These are phyloP conservation scores for Boulengeromyrus knoepffleri DNA, from an alignment of 2,113 vertebrate genomes.

Conservation along the genomic window DNA sequence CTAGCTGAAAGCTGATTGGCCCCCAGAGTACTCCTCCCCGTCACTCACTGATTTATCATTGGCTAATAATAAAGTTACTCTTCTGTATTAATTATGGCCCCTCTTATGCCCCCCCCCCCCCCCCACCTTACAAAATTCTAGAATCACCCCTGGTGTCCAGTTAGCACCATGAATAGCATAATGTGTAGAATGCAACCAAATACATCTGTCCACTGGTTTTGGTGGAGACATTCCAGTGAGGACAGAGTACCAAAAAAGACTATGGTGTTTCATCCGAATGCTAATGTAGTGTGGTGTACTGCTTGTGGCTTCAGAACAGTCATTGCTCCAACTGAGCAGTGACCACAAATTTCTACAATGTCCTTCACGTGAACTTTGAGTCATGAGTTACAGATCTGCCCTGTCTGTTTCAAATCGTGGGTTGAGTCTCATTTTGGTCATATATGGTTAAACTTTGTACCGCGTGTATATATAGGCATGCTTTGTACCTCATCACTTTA, in stretches of 20 bases:
- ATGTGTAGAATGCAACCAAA: not conserved
- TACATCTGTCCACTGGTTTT: not conserved
- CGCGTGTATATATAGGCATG: not conserved
- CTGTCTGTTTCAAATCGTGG: not conserved
- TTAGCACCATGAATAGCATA: not conserved
- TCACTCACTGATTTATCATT: not conserved
- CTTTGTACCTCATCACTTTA: conserved; percentile 18
- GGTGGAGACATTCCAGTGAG: not conserved
- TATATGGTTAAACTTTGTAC: not conserved
- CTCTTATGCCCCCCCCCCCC: not conserved
- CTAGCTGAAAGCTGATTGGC: not conserved
- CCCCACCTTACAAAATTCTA: not conserved
- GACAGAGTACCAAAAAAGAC: not conserved
- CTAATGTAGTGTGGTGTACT: not conserved
- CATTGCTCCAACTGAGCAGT: not conserved
- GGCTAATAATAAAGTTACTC: not conserved
- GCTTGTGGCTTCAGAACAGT: not conserved
- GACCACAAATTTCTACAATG: not conserved
- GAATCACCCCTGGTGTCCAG: not conserved
- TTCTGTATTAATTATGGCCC: not conserved
- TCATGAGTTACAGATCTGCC: not conserved
- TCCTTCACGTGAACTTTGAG: not conserved
- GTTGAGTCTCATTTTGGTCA: not conserved
- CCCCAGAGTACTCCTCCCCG: not conserved
- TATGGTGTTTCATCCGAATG: not conserved